A percentile compares a stretch with the other conserved stretches of the same genome.
Conservation (phyloP, 2,113 vertebrate species). For the Anarhynchus alexandrinus region DNA sequence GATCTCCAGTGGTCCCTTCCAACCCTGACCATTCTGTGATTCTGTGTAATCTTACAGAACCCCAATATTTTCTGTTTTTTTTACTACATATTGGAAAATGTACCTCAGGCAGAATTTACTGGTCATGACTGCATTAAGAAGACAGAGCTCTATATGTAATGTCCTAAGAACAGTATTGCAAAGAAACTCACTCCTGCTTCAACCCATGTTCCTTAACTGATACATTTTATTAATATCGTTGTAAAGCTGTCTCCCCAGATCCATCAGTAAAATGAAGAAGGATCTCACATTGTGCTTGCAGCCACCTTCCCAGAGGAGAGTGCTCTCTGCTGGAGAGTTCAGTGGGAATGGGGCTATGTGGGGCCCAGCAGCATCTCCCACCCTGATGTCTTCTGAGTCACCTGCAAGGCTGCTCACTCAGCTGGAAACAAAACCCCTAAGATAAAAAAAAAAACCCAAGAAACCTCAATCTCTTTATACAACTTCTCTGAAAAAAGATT, state of each 20-base stretch:
- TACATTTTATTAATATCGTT: neutral
- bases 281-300: neutral
- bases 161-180: neutral
- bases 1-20: too few species aligned
- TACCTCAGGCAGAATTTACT: neutral
- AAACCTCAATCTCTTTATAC: neutral
- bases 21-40: too few species aligned
- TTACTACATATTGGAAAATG: neutral
- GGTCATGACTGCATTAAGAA: neutral
- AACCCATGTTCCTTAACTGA: neutral
- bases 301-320: neutral
- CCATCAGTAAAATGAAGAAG: neutral
- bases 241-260: neutral
- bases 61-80: neutral
- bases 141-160: neutral
- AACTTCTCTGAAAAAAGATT: neutral
- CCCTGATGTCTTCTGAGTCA: neutral
- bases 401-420: neutral
- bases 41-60: neutral
- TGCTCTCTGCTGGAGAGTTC: neutral
- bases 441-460: neutral
- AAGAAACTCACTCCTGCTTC: neutral
- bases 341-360: accelerated
- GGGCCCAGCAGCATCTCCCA: neutral
- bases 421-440: neutral